Evolutionary conservation across 1,140 invertebrate species (phyloP), one percentile per base, ranked within the genome.

Genomic region (Sesamia nonagrioides): DNA sequence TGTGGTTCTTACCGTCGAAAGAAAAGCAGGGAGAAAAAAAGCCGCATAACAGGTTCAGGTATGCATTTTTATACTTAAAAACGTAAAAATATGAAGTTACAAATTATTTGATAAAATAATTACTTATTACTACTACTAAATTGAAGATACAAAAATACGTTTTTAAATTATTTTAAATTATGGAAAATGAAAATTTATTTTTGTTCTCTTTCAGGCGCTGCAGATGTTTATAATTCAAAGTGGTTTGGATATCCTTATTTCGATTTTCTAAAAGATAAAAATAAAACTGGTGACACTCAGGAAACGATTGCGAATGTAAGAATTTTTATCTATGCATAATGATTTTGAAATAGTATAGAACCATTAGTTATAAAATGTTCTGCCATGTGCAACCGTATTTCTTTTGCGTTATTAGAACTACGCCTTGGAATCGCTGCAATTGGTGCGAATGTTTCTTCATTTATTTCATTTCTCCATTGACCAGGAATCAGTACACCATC

Each of bases 1-100:
- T 48, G 78, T 60, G 84, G 81, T 35, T 84, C 82, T 11, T 88
- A 82, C 69, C 78, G 86, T 56, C 71, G 85, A 54, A 86, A 88
- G 68, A 87, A 82, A 72, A 80, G 68, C 35, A 72, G 85, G 73
- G 83, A 87, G 61, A 82, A 83, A 58, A 80, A 83, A 80, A 86
- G 80, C 52, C 77, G 68, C 40, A 54, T 83, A 18, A 80, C 82
- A 75, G 81, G 79, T 81, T 80, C 80, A 78, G 84, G 82, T 82
- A 80, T 63, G 52, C n/a, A 72, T 74, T 37, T 56, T 72, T 50
- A 27, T 80, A 72, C 52, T 78, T 69, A n/a, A n/a, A n/a, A n/a
- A n/a, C n/a, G n/a, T n/a, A n/a, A n/a, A n/a, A n/a, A n/a, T n/a
- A n/a, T n/a, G n/a, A n/a, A n/a, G n/a, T n/a, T n/a, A n/a, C n/a